These are phyloP conservation scores for Pammene aurita DNA, from an alignment of 2,888 invertebrate species.

Conservation along the genomic window DNA sequence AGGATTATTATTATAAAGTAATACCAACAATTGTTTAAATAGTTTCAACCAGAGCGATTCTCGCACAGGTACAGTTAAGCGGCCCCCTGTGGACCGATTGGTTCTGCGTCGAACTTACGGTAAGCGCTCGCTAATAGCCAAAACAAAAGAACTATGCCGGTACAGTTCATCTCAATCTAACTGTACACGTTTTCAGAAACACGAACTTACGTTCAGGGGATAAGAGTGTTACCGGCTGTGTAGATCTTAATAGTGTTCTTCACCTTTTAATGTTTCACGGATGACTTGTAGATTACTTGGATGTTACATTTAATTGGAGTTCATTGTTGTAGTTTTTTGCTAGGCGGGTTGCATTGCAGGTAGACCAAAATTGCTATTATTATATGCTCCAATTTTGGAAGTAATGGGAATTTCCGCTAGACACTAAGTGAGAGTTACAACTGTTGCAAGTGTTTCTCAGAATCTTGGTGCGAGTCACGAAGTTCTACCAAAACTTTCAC, in stretches of 20 bases:
- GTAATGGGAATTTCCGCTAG: neutral
- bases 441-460: neutral
- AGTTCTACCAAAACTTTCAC: neutral
- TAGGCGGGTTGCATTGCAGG: neutral
- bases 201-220: conserved; percentile 8
- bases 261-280: conserved; percentile 28
- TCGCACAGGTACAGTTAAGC: conserved; percentile 29
- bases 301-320: conserved; percentile 11
- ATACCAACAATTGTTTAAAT: neutral
- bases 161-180: conserved; percentile 15
- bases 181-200: neutral
- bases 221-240: conserved; percentile 5
- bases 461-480: neutral
- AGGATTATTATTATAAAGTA: neutral
- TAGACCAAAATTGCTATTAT: neutral
- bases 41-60: conserved; percentile 30
- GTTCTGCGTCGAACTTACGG: conserved; percentile 38
- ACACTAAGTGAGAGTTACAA: neutral
- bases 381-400: neutral
- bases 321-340: conserved; percentile 15
- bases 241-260: neutral
- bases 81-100: conserved; percentile 34
- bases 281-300: conserved; percentile 30
- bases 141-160: conserved; percentile 38
- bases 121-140: conserved; percentile 36